phyloP scores from a whole-genome alignment of 2,888 invertebrate species.

The Parasteatoda lunata region DNA sequence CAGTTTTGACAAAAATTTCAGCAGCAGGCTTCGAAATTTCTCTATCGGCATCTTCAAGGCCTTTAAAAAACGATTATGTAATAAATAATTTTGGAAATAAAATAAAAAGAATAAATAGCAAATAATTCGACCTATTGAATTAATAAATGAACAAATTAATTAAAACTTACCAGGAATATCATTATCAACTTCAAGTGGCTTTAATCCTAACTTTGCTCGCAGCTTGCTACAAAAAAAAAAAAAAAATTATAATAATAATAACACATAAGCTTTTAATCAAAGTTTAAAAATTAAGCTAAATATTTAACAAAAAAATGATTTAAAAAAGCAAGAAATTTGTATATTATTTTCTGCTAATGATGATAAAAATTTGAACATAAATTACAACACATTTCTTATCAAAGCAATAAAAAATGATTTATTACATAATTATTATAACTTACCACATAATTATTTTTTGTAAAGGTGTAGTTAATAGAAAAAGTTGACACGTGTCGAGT shows the following conservation, averaged over 20 bases:
- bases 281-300: slow-evolving; percentile 75
- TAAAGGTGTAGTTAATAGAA: too few relatives aligned
- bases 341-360: too few relatives aligned
- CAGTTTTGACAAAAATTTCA: slow-evolving; percentile 80
- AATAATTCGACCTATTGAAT: background rate
- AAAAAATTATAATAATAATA: slow-evolving; percentile 77
- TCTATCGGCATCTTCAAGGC: slow-evolving; percentile 73
- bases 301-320: background rate
- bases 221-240: slow-evolving; percentile 84
- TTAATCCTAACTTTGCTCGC: slow-evolving; percentile 92
- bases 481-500: too few relatives aligned
- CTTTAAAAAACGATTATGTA: background rate
- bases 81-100: background rate
- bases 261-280: too few relatives aligned
- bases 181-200: slow-evolving; percentile 84
- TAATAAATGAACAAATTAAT: background rate
- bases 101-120: background rate
- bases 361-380: too few relatives aligned
- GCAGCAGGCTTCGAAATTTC: slow-evolving; percentile 76
- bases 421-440: too few relatives aligned
- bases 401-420: too few relatives aligned
- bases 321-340: too few relatives aligned
- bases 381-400: too few relatives aligned
- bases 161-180: slow-evolving; percentile 44
- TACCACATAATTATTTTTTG: too few relatives aligned